Evolutionary conservation across 1,140 invertebrate genomes (phyloP), one percentile per base, ranked within the genome.

Genomic region (Drosophila nebulosa): DNA sequence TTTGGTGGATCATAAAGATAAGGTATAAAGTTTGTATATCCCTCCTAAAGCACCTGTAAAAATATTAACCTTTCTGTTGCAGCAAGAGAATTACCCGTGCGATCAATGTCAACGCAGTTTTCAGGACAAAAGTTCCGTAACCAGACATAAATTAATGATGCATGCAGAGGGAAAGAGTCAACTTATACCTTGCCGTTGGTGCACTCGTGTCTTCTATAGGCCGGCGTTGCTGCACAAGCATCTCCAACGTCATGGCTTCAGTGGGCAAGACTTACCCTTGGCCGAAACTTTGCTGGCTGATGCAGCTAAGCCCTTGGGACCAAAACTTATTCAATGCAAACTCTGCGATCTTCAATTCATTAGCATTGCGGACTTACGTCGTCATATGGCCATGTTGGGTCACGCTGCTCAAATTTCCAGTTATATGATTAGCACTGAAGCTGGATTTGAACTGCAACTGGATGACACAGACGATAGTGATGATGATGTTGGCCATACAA

Each of bases 181-280:
- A 62, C 78, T 90, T 6, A 91, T 92, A 58, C 91, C 93, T 50
- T 93, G 93, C 66, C 90, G 92, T 18, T 89, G 92, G 50, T 93
- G 93, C 73, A 91, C 92, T 2, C 92, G 92, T 42, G 93, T 92
- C 60, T 94, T 93, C 58, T 92, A 92, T 58, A 91, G 92, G 2
- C 92, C 90, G 30, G 92, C 92, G 5, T 91, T 93, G 24, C 30
- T 91, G n/a, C 61, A 83, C 39, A 79, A 85, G 42, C 90, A 91
- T 39, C 64, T 91, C 1, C 69, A 76, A 12, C 74, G 86, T 0
- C 90, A 91, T 35, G 85, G 89, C 0, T 77, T 90, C n/a, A 73
- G 39, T 2, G 74, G 74, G 0, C 51, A 76, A 16, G 79, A 88
- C 21, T 6, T 90, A n/a, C 79, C 77, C 1, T 59, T 83, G 30